A percentile compares a stretch with the other conserved stretches of the same genome.
Conservation (phyloP, 2,797 vertebrate species). For the Rhadinocentrus ornatus region DNA sequence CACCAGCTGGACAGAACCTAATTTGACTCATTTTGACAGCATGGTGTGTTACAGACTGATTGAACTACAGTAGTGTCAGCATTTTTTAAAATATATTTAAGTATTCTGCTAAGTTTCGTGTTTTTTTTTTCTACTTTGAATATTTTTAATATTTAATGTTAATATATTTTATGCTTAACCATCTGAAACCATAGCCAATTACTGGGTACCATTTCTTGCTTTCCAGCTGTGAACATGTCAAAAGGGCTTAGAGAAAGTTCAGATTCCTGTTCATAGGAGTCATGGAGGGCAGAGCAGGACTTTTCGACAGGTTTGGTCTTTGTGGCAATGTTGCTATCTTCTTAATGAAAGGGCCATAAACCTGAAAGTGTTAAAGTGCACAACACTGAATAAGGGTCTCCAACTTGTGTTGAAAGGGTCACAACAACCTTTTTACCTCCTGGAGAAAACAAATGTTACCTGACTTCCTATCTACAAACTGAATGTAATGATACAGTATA, state of each 20-base stretch:
- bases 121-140: neutral
- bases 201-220: neutral
- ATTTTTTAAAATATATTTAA: neutral
- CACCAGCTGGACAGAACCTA: neutral
- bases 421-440: no score
- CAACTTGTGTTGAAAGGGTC: no score
- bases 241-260: neutral
- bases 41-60: neutral
- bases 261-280: neutral
- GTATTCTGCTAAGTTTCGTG: neutral
- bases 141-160: neutral
- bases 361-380: no score
- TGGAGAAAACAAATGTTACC: no score
- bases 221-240: neutral
- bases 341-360: no score
- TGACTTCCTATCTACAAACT: no score
- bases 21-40: constrained; percentile 11
- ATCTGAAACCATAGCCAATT: neutral
- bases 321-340: neutral
- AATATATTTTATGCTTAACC: neutral
- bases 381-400: no score
- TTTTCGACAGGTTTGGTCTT: neutral
- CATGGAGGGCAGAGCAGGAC: neutral
- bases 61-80: neutral
- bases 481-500: no score